Conservation (phyloP, 2,113 vertebrate species). For the Vimba vimba region DNA sequence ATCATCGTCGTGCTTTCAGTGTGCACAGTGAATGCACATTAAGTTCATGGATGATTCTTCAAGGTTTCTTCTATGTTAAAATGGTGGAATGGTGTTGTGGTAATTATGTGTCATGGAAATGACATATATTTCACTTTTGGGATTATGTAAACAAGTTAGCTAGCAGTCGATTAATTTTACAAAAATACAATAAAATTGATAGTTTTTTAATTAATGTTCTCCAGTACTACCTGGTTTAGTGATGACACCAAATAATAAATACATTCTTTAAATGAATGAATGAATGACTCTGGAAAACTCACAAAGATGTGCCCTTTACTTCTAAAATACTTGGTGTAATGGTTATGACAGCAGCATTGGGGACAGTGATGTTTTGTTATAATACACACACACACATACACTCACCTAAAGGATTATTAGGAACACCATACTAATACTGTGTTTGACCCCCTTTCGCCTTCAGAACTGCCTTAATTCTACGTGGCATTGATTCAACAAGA, state of each 20-base stretch:
- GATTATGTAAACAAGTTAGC: background rate
- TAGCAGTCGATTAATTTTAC: background rate
- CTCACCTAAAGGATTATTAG: no score
- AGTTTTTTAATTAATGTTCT: background rate
- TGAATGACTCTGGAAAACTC: background rate
- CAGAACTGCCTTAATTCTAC: no score
- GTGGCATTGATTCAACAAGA: no score
- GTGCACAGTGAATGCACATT: background rate
- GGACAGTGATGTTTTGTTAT: background rate
- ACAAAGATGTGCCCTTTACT: background rate
- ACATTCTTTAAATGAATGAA: no score
- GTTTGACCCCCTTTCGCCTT: no score
- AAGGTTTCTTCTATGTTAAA: background rate
- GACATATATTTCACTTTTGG: background rate
- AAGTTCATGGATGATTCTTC: background rate
- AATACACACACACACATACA: no score
- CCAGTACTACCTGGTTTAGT: no score
- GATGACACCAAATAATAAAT: no score
- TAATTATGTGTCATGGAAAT: background rate
- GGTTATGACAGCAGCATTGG: background rate
- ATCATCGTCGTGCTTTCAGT: background rate
- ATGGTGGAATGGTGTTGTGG: background rate
- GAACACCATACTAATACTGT: no score
- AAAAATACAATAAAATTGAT: background rate
- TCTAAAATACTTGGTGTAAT: background rate